Percentiles rank a stretch among this genome's conserved stretches.
phyloP scores from a whole-genome alignment of 2,888 invertebrate species.

The Petrolisthes cinctipes region DNA sequence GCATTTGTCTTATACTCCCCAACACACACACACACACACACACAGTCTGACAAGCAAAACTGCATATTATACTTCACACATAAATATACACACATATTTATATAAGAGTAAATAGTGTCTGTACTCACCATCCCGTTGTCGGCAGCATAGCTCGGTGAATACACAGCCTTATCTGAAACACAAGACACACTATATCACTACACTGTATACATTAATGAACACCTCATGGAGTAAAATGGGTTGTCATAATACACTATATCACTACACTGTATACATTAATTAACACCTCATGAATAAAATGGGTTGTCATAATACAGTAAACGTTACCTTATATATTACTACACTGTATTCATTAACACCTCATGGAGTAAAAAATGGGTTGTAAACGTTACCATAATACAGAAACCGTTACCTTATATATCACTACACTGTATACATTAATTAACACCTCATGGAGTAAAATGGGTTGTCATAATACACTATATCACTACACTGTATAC shows the following conservation, averaged over 20 bases:
- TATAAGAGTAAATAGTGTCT: not conserved
- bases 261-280: not conserved
- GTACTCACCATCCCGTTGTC: constrained; percentile 59
- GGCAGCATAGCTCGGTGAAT: constrained; percentile 57
- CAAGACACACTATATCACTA: not conserved
- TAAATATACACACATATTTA: too few species aligned
- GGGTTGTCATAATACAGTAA: too few species aligned
- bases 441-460: too few species aligned
- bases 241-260: not conserved
- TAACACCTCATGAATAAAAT: too few species aligned
- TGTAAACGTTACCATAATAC: too few species aligned
- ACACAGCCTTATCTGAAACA: constrained; percentile 54
- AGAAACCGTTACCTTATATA: too few species aligned
- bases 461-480: too few species aligned
- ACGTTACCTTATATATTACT: too few species aligned
- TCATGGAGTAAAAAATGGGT: too few species aligned
- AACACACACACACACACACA: not conserved
- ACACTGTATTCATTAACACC: too few species aligned
- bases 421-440: not conserved
- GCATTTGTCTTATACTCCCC: not conserved
- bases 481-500: not conserved
- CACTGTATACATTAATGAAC: not conserved
- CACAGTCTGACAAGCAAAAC: not conserved
- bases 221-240: not conserved
- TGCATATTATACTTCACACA: not conserved